Evolutionary conservation across 2,113 vertebrate species (phyloP), one percentile per base, ranked within the genome.

Genomic region (Apistogramma diplotaenia): DNA sequence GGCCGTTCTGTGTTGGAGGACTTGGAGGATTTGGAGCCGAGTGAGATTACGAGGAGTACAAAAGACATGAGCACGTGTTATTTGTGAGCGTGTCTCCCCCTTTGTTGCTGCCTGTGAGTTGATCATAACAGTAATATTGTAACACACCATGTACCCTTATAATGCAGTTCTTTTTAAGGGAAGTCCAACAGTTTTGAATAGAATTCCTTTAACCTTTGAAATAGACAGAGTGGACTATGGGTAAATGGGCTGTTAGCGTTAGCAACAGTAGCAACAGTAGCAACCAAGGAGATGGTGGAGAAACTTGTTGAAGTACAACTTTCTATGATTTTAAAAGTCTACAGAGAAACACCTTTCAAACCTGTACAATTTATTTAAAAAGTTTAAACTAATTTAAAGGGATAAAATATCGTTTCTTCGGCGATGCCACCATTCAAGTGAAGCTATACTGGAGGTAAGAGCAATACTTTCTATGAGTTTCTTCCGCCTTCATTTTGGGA

Each of bases 401-500:
- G 43, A 12, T 27, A 10, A 15, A 60, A 71, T 31, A 72, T 13
- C 37, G 53, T 8, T 59, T 31, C 27, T 15, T 5, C 2, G 56
- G 27, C 29, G 37, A 79, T 79, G 49, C 65, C 57, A 72, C 40
- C 74, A 77, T 57, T 27, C 55, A 35, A 53, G n/a, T 35, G 19
- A 31, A 71, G 84, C 76, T 55, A 21, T 4, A 78, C 12, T 0
- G 7, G 51, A 40, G 62, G 60, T 75, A 3, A 74, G 56, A 55
- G 74, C 54, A 76, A 78, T 72, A 43, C 62, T 40, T 76, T 15
- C 11, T 27, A 78, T 12, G 33, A 76, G 70, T 55, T 70, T 74
- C 60, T 65, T 84, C 56, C 51, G 27, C 27, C 43, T 72, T 65
- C 43, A 37, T 85, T 86, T 82, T 78, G 19, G 77, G 81, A 61